These are phyloP conservation scores for Sphaerophoria taeniata DNA, from an alignment of 2,888 invertebrate genomes.

Conservation along the genomic window DNA sequence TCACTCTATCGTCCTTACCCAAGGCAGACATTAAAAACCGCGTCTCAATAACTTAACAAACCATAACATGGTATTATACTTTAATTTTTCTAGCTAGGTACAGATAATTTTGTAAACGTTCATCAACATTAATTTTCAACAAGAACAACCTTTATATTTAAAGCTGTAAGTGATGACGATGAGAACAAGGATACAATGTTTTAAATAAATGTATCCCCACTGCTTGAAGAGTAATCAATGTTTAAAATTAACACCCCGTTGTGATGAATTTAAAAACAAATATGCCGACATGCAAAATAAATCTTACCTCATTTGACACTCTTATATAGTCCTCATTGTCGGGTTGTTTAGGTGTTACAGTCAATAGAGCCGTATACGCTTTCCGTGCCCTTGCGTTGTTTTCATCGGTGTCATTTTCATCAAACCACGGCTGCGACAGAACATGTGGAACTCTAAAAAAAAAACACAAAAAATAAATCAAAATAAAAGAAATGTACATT, in stretches of 20 bases:
- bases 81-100: too few species aligned
- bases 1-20: too few species aligned
- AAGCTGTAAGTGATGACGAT: too few species aligned
- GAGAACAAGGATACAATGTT: neutral
- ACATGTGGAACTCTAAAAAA: conserved; percentile 85
- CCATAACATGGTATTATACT: too few species aligned
- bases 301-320: conserved; percentile 88
- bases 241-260: neutral
- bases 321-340: conserved; percentile 90
- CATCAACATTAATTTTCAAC: too few species aligned
- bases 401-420: conserved; percentile 90
- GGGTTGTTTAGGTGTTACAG: conserved; percentile 93
- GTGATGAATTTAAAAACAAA: neutral
- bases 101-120: too few species aligned
- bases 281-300: neutral
- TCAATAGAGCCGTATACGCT: conserved; percentile 94
- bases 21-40: too few species aligned
- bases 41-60: too few species aligned
- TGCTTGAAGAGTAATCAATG: conserved; percentile 2
- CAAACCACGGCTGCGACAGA: conserved; percentile 93
- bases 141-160: too few species aligned
- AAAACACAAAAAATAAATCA: conserved; percentile 29
- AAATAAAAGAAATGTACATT: conserved; percentile 15
- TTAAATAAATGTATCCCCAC: neutral
- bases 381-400: conserved; percentile 92